A percentile compares a stretch with the other conserved stretches of the same genome.
These are phyloP conservation scores for Paramormyrops hopkinsi DNA, from an alignment of 2,797 vertebrate species.

Conservation along the genomic window DNA sequence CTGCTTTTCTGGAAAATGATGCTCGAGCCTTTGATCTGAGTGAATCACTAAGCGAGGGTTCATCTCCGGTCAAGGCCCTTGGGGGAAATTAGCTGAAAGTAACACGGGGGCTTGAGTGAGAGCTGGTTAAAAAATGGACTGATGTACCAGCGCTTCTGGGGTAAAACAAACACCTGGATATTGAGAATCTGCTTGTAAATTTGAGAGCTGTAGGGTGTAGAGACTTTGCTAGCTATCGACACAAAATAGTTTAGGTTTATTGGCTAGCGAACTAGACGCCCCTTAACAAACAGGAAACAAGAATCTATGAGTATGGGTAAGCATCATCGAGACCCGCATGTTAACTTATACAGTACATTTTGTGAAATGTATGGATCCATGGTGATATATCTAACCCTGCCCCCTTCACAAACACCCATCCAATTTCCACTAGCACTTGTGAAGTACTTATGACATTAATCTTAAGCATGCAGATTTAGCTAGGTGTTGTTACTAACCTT, in stretches of 20 bases:
- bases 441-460: not conserved
- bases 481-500: not conserved
- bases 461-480: not conserved
- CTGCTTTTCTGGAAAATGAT: not conserved
- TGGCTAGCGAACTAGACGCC: not conserved
- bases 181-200: not conserved
- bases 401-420: not conserved
- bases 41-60: constrained; percentile 2
- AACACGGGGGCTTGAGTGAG: not conserved
- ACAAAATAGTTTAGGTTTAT: not conserved
- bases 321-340: not conserved
- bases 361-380: not conserved
- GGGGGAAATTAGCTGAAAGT: not conserved
- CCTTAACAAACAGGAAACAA: not conserved
- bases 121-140: not conserved
- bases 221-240: not conserved
- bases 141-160: not conserved
- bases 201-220: not conserved
- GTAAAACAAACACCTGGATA: not conserved
- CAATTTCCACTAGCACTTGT: not conserved
- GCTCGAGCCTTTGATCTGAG: not conserved
- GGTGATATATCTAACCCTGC: not conserved
- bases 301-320: not conserved
- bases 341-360: not conserved
- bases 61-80: not conserved